Conservation (phyloP, 2,113 vertebrate species). For the Anas platyrhynchos region DNA sequence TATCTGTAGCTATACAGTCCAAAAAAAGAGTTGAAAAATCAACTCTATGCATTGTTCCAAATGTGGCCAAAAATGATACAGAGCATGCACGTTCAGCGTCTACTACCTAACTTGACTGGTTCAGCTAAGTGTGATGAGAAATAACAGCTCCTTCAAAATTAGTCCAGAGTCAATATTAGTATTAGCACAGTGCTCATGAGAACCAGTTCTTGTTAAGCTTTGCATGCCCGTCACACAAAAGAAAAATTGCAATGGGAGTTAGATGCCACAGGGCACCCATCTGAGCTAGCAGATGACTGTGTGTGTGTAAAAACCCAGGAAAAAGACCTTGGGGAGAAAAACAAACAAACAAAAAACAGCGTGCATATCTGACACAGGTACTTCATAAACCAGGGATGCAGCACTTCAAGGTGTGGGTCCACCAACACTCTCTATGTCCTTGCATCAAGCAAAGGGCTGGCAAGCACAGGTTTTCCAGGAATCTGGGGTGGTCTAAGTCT, state of each 20-base stretch:
- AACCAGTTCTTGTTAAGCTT: not conserved
- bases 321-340: not conserved
- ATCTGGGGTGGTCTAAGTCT: not conserved
- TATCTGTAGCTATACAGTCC: not conserved
- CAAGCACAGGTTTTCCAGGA: not conserved
- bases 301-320: not conserved
- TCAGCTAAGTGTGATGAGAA: not conserved
- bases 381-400: not conserved
- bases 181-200: conserved; percentile 7
- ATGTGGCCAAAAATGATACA: not conserved
- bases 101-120: not conserved
- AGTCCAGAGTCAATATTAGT: conserved; percentile 25
- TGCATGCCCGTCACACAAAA: not conserved
- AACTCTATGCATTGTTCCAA: not conserved
- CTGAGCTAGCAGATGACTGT: not conserved
- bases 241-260: not conserved
- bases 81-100: not conserved
- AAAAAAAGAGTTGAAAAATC: not conserved
- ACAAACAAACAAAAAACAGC: not conserved
- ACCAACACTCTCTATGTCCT: rapidly evolving
- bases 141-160: conserved; percentile 22
- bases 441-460: rapidly evolving
- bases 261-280: not conserved
- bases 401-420: not conserved
- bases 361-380: not conserved